A percentile compares a stretch with the other conserved stretches of the same genome.
Conservation (phyloP, 2,797 vertebrate genomes). For the Xerus rutilus region DNA sequence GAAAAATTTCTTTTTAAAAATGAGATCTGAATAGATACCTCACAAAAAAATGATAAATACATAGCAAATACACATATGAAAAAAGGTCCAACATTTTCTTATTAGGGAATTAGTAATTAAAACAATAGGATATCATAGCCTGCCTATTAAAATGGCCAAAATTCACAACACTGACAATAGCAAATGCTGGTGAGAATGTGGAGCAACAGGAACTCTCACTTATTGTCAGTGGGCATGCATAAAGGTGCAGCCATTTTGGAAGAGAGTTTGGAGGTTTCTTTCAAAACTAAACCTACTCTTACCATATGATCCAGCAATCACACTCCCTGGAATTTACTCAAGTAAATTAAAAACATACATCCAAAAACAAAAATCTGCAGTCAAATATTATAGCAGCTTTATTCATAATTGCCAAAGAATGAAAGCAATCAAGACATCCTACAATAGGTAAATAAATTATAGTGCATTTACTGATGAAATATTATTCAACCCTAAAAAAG, state of each 20-base stretch:
- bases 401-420: background rate
- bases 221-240: background rate
- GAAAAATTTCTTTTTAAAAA: background rate
- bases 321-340: background rate
- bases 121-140: background rate
- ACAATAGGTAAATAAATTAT: background rate
- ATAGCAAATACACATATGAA: background rate
- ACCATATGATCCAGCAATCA: background rate
- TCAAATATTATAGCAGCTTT: background rate
- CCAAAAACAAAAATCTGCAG: background rate
- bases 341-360: background rate
- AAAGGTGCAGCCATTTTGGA: background rate
- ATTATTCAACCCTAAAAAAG: slow-evolving; percentile 25
- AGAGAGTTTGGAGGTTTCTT: background rate
- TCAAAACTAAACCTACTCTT: background rate
- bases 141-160: background rate
- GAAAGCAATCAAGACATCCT: background rate
- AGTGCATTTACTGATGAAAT: background rate
- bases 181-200: background rate
- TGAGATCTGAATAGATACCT: background rate
- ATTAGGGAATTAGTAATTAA: background rate
- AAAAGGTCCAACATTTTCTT: background rate
- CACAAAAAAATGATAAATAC: background rate
- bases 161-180: background rate
- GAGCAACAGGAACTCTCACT: background rate